A percentile compares a stretch with the other conserved stretches of the same genome.
Conservation (phyloP, 2,797 vertebrate species). For the Myiotriccus ornatus region DNA sequence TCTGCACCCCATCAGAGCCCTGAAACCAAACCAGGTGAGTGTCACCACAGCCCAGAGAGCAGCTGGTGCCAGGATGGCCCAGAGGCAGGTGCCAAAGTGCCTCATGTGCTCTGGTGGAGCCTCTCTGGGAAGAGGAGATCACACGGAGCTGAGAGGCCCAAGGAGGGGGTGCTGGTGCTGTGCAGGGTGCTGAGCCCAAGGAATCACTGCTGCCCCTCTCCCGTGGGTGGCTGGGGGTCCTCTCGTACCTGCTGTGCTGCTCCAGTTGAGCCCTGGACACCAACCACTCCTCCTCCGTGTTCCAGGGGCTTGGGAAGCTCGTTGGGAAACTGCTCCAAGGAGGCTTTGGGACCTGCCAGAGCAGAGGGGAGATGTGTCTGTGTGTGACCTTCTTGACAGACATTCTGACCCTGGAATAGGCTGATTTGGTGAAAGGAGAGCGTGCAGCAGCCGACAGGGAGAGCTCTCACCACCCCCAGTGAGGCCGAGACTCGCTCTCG, state of each 20-base stretch:
- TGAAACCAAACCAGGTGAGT: conserved; percentile 23
- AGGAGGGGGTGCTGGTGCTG: not conserved
- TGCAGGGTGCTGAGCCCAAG: not conserved
- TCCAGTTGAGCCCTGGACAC: conserved; percentile 72
- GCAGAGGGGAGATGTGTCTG: fast-evolving
- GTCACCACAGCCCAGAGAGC: not conserved
- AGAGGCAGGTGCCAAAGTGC: not conserved
- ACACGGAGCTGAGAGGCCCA: not conserved
- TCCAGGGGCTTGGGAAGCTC: conserved; percentile 76
- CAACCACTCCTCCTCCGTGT: conserved; percentile 73
- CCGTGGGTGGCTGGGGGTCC: not conserved
- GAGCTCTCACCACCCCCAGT: not conserved
- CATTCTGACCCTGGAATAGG: fast-evolving
- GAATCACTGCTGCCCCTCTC: fast-evolving
- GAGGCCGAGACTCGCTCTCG: fast-evolving
- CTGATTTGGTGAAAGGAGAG: not conserved
- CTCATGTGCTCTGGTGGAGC: not conserved
- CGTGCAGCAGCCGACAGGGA: not conserved
- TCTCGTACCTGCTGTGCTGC: conserved; percentile 77
- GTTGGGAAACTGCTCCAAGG: conserved; percentile 77
- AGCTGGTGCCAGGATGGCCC: not conserved
- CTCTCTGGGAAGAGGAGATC: not conserved
- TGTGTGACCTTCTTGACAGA: not conserved
- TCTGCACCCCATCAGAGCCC: not conserved
- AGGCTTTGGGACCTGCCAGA: conserved; percentile 70